These are phyloP conservation scores for Ashinkailepas kermadecensis DNA, from an alignment of 2,888 invertebrate species.

Conservation along the genomic window DNA sequence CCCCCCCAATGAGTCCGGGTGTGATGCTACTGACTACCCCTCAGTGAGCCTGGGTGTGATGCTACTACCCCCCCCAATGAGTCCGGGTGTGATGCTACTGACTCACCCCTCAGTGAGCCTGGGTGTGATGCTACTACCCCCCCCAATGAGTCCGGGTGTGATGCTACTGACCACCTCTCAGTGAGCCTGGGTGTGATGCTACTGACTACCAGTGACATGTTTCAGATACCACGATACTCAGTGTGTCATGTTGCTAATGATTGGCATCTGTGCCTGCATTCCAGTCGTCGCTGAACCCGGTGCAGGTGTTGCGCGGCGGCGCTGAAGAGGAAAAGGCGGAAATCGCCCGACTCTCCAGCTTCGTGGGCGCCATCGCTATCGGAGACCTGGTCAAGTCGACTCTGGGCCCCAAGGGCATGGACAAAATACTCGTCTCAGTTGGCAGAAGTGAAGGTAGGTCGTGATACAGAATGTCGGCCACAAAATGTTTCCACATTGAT, in stretches of 20 bases:
- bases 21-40: no score
- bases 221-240: neutral
- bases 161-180: no score
- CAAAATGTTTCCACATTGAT: no score
- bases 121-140: no score
- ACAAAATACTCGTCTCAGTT: constrained; percentile 73
- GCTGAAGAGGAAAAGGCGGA: constrained; percentile 98
- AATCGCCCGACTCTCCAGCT: constrained; percentile 92
- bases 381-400: constrained; percentile 98
- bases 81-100: no score
- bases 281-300: constrained; percentile 65
- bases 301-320: constrained; percentile 86
- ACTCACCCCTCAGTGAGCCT: neutral
- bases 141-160: no score
- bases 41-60: no score
- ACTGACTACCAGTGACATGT: no score
- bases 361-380: constrained; percentile 97
- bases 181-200: no score
- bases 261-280: neutral
- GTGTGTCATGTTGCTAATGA: neutral
- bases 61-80: no score
- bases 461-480: no score
- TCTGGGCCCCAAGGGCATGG: constrained; percentile 98
- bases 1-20: no score
- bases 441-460: constrained; percentile 57